A percentile compares a stretch with the other conserved stretches of the same genome.
phyloP scores from a whole-genome alignment of 1,140 invertebrate genomes.

The Cydia pomonella region DNA sequence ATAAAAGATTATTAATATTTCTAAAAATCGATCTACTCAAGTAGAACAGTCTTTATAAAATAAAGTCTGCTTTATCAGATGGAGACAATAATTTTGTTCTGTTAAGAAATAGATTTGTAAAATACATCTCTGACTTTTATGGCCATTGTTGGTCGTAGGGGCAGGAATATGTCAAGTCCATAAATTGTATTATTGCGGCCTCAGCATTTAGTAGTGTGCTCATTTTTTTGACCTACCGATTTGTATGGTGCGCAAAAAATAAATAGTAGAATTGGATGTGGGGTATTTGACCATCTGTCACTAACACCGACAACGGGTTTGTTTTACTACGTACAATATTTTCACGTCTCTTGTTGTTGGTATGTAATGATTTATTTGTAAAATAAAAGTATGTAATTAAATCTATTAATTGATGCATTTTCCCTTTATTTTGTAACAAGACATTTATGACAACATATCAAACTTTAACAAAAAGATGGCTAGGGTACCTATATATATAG shows the following conservation, averaged over 20 bases:
- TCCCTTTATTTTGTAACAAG: no score
- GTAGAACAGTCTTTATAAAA: neutral
- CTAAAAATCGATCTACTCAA: slow-evolving; percentile 3
- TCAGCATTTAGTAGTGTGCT: slow-evolving; percentile 16
- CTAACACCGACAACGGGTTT: neutral
- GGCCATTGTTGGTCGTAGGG: neutral
- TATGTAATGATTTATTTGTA: slow-evolving; percentile 38
- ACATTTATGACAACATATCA: no score
- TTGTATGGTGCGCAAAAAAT: slow-evolving; percentile 32
- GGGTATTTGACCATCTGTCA: slow-evolving; percentile 29
- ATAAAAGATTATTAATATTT: slow-evolving; percentile 18
- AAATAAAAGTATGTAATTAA: no score
- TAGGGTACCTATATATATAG: no score
- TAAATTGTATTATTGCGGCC: slow-evolving; percentile 30
- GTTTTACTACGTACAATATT: neutral
- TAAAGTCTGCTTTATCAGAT: neutral
- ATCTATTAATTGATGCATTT: no score
- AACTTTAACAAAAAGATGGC: no score
- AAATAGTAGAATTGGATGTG: slow-evolving; percentile 19
- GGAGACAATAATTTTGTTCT: neutral
- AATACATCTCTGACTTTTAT: neutral
- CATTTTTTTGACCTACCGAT: slow-evolving; percentile 27
- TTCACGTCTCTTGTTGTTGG: slow-evolving; percentile 30
- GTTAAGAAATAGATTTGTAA: slow-evolving; percentile 22
- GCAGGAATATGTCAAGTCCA: slow-evolving; percentile 18